Conservation (phyloP, 2,888 invertebrate genomes). For the Rhamphomyia laevipes region DNA sequence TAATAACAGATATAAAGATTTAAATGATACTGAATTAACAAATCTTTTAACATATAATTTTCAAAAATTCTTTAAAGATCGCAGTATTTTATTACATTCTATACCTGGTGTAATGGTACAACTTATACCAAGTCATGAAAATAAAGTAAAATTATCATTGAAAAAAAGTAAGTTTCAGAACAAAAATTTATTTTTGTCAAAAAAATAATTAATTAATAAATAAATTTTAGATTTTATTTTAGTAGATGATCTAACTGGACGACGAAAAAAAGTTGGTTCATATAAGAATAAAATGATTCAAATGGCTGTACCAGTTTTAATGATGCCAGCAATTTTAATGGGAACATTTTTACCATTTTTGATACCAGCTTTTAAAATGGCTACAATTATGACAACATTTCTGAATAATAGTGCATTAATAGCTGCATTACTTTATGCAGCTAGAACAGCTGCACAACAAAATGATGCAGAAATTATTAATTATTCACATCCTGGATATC, state of each 20-base stretch:
- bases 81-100: slow-evolving; percentile 40
- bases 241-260: slow-evolving; percentile 5
- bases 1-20: slow-evolving; percentile 41
- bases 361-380: slow-evolving; percentile 54
- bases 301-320: slow-evolving; percentile 43
- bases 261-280: slow-evolving; percentile 20
- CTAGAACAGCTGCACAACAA: slow-evolving; percentile 28
- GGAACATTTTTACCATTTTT: slow-evolving; percentile 56
- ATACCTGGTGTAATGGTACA: slow-evolving; percentile 42
- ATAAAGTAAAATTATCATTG: slow-evolving; percentile 40
- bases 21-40: slow-evolving; percentile 41
- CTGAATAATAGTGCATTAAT: slow-evolving; percentile 56
- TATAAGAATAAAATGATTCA: slow-evolving; percentile 31
- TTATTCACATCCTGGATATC: slow-evolving; percentile 22
- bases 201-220: background rate
- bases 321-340: slow-evolving; percentile 51
- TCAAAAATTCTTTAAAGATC: slow-evolving; percentile 40
- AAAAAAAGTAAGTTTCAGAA: slow-evolving; percentile 27
- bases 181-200: background rate
- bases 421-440: slow-evolving; percentile 41
- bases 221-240: background rate
- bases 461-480: slow-evolving; percentile 29
- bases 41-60: slow-evolving; percentile 41
- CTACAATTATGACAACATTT: slow-evolving; percentile 47
- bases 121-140: slow-evolving; percentile 42